A percentile compares a stretch with the other conserved stretches of the same genome.
These are phyloP conservation scores for Camptogramma bilineatum DNA, from an alignment of 2,888 invertebrate species.

Conservation along the genomic window DNA sequence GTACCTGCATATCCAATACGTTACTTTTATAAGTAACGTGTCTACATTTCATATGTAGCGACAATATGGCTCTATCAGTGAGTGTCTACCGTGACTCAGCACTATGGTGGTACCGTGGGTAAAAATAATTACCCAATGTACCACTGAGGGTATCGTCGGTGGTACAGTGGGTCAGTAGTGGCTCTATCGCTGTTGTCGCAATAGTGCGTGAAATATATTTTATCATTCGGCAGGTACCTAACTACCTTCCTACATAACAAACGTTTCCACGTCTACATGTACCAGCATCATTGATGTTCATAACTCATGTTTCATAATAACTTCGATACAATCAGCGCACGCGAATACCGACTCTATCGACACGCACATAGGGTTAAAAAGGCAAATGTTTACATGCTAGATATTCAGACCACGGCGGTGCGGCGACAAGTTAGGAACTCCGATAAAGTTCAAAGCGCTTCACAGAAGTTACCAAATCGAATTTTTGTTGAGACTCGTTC, in stretches of 20 bases:
- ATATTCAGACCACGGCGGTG: constrained; percentile 55
- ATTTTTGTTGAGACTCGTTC: constrained; percentile 58
- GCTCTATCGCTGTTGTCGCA: no score
- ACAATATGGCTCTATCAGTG: no score
- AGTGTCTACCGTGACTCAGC: no score
- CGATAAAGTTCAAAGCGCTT: constrained; percentile 58
- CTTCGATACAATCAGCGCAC: constrained; percentile 34
- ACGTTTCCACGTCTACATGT: constrained; percentile 36
- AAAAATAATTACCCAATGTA: no score
- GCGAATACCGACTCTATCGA: constrained; percentile 35
- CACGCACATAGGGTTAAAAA: constrained; percentile 37
- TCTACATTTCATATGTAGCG: no score
- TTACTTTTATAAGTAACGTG: no score
- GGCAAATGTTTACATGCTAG: constrained; percentile 27
- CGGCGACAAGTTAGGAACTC: constrained; percentile 55
- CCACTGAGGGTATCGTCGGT: no score
- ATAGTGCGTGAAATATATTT: background rate
- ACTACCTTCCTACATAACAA: constrained; percentile 29
- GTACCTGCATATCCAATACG: background rate
- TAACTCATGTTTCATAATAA: constrained; percentile 42
- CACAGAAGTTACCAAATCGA: constrained; percentile 61
- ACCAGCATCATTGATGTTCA: constrained; percentile 39
- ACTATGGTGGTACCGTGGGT: no score
- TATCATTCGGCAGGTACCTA: constrained; percentile 21
- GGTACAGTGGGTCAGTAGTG: no score